phyloP scores from a whole-genome alignment of 2,797 vertebrate genomes.

The Scolopax bukidnonensis region DNA sequence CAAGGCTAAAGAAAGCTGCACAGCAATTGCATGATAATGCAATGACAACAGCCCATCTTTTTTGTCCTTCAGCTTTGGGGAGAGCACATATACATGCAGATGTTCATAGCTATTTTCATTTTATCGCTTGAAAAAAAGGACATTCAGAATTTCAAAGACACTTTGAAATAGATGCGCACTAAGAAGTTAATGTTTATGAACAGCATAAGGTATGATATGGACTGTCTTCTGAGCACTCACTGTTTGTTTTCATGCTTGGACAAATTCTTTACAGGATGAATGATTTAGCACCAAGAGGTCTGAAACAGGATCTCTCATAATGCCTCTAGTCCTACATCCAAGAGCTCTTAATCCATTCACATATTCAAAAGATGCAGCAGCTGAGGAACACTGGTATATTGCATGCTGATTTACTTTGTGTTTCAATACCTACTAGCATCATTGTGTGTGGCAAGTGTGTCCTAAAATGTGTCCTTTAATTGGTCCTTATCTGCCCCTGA shows the following conservation, averaged over 20 bases:
- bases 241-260: neutral
- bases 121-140: neutral
- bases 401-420: neutral
- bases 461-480: neutral
- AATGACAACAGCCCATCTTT: slow-evolving; percentile 31
- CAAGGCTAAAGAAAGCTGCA: slow-evolving; percentile 40
- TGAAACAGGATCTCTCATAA: neutral
- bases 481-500: neutral
- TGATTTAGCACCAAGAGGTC: neutral
- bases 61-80: slow-evolving; percentile 50
- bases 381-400: neutral
- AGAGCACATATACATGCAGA: neutral
- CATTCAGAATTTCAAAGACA: slow-evolving; percentile 8
- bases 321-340: neutral
- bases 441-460: neutral
- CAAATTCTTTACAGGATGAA: neutral
- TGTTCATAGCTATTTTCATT: neutral
- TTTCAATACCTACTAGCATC: neutral
- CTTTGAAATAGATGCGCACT: neutral
- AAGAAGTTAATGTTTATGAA: neutral
- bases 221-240: neutral
- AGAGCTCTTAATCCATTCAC: neutral
- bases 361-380: neutral
- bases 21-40: slow-evolving; percentile 1
- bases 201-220: neutral